Base-by-base conservation (phyloP, 2,113 vertebrate species). In the Datnioides undecimradiatus region DNA sequence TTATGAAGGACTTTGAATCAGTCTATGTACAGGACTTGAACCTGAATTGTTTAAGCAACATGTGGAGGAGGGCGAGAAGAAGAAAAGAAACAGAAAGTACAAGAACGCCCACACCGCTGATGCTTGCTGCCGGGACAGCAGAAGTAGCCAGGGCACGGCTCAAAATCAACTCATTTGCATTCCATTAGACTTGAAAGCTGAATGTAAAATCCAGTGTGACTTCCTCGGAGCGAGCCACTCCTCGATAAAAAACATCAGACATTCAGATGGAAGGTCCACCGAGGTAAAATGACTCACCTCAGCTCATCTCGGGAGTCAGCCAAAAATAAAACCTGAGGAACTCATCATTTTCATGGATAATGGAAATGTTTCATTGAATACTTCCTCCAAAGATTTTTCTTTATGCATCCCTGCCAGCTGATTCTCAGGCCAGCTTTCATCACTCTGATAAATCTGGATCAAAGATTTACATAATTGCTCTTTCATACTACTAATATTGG, bases 81-180 rank as follows among this genome's bases (percentile, higher is more conserved):
- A 29, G 33, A 31, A 54, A 73, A 60, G 41, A 83, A 5, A 83
- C 17, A 58, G 45, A 62, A 8, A 1, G 51, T 27, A 78, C 17
- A 29, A 73, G 62, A n/a, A 70, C 19, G 29, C 66, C 73, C 60
- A 76, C 45, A 71, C 41, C 52, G 46, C 29, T 7, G 40, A 55
- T 25, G 66, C 72, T 67, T 16, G 66, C 38, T 4, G 82, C 70
- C 25, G 55, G 41, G 65, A 69, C 59, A 14, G 49, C 38, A 73
- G 48, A 65, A 75, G 34, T 29, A 71, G 45, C 51, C 10, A 1
- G 27, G 21, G 12, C 62, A 23, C 25, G 4, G 41, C 64, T 76
- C 16, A 13, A 48, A 59, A 79, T 69, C 38, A 12, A 51, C 76
- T 90, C 65, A 86, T 90, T 90, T 87, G 76, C 77, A 86, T 90